Evolutionary conservation across 2,113 vertebrate genomes (phyloP), one percentile per base, ranked within the genome.

Genomic region (Sceloporus undulatus): DNA sequence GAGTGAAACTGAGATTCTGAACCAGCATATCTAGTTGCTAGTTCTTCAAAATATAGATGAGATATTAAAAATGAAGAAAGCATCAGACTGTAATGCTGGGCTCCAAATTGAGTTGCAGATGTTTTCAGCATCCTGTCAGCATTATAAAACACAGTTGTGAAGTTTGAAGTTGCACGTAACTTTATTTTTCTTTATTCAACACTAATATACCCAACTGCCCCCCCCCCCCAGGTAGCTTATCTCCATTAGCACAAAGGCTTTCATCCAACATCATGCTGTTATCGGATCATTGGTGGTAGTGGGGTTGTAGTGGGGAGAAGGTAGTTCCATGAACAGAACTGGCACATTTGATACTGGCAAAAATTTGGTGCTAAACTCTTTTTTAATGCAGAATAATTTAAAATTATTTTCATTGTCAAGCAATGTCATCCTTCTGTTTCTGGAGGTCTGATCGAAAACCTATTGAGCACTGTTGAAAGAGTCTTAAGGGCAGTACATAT

Each of bases 61-160:
- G 34, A 86, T 90, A 92, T 89, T 87, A 42, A 93, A 93, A 62
- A 54, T 83, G 52, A 66, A 68, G 25, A 56, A 88, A 76, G 73
- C 4, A 52, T 56, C 42, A 23, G 77, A 88, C 52, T 76, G 66
- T 54, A 48, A 83, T 54, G 6, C 62, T 70, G 62, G 23, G 13
- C 21, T 76, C 56, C 62, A 68, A 40, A 71, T 25, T 42, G 73
- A 85, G 56, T 9, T 88, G 59, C 18, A 77, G 42, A 40, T 83
- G 59, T 19, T 52, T 79, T 74, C 56, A 82, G 25, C 29, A 76
- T 83, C 77, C 13, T 83, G 14, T 68, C 11, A 68, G 62, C 29
- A 83, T 68, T n/a, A 76, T 54, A 68, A 54, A 83, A 76, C 27
- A 66, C 38, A 66, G 16, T 9, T 73, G 52, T 25, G 54, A 25